These are phyloP conservation scores for Drosophila fuyamai DNA, from an alignment of 1,140 invertebrate genomes.

Conservation along the genomic window DNA sequence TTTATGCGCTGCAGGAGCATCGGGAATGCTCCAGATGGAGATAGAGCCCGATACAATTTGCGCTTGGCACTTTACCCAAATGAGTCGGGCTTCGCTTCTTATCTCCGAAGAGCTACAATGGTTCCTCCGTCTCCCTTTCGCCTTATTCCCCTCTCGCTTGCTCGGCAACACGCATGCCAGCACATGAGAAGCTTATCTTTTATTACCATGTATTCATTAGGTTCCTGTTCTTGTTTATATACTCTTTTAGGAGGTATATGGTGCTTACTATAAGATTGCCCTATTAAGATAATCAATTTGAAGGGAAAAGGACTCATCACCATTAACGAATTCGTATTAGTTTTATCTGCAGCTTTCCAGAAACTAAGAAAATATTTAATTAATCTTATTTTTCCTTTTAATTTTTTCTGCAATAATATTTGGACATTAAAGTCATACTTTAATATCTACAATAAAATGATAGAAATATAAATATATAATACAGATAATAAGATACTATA, in stretches of 20 bases:
- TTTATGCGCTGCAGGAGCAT: conserved; percentile 35
- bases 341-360: too few species aligned
- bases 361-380: too few species aligned
- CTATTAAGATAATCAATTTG: conserved; percentile 14
- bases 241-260: conserved; percentile 6
- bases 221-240: conserved; percentile 37
- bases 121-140: conserved; percentile 12
- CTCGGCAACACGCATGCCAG: conserved; percentile 22
- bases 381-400: neutral
- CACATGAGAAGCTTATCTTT: conserved; percentile 72
- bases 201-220: conserved; percentile 74
- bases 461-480: too few species aligned
- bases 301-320: neutral
- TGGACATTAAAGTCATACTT: too few species aligned
- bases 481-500: too few species aligned
- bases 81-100: conserved; percentile 67
- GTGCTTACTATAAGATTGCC: neutral
- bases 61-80: conserved; percentile 67
- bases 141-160: neutral
- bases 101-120: conserved; percentile 54
- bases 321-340: neutral
- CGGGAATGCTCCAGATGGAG: conserved; percentile 5
- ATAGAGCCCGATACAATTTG: conserved; percentile 71
- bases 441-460: too few species aligned
- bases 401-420: too few species aligned